These are phyloP conservation scores for Pollachius pollachius DNA, from an alignment of 2,113 vertebrate species.

Conservation along the genomic window DNA sequence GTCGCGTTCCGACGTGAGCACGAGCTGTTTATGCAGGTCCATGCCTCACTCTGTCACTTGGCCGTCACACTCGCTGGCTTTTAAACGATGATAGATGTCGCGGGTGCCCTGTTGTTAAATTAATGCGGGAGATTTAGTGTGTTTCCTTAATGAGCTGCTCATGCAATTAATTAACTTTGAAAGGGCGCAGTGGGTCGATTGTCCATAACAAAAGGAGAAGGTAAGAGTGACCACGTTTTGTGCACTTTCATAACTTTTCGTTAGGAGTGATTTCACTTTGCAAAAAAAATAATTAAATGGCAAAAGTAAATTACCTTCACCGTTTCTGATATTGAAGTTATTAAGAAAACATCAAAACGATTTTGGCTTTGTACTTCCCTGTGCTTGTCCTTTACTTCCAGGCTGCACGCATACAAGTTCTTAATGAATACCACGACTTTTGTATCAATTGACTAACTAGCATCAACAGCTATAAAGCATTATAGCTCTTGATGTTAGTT, in stretches of 20 bases:
- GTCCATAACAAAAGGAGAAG: slow-evolving; percentile 24
- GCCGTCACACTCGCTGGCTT: slow-evolving; percentile 44
- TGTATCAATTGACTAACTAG: too few relatives aligned
- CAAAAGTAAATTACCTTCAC: too few relatives aligned
- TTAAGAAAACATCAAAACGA: too few relatives aligned
- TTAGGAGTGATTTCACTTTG: neutral
- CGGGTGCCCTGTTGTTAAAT: slow-evolving; percentile 49
- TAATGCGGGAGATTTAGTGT: slow-evolving; percentile 53
- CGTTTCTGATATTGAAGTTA: too few relatives aligned
- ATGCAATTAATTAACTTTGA: slow-evolving; percentile 60
- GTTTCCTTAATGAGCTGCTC: slow-evolving; percentile 52
- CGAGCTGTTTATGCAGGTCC: slow-evolving; percentile 35
- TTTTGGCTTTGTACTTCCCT: too few relatives aligned
- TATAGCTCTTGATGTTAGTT: too few relatives aligned
- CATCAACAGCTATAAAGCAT: too few relatives aligned
- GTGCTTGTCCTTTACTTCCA: too few relatives aligned
- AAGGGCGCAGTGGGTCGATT: slow-evolving; percentile 54
- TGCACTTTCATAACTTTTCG: slow-evolving; percentile 3
- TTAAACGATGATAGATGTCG: slow-evolving; percentile 63
- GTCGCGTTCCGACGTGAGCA: slow-evolving; percentile 30
- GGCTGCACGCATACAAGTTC: too few relatives aligned
- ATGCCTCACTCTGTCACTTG: slow-evolving; percentile 28
- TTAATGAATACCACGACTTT: too few relatives aligned
- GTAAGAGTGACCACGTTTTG: slow-evolving; percentile 4
- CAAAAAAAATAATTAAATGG: neutral